Evolutionary conservation across 1,140 invertebrate species (phyloP), one percentile per base, ranked within the genome.

Genomic region (Thrips palmi): DNA sequence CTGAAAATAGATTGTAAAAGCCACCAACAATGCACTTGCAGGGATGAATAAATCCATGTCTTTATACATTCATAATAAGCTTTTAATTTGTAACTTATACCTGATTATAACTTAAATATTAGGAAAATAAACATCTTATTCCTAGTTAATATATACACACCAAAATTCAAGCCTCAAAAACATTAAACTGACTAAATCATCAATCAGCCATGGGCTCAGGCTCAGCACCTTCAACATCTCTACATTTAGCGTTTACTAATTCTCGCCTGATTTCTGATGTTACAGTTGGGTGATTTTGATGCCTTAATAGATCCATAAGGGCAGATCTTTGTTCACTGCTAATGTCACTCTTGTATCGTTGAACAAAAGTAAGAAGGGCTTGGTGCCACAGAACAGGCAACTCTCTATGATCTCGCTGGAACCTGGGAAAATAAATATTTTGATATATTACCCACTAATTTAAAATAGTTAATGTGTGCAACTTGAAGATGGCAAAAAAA

Each of bases 321-420:
- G 77, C 74, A 53, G 93, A 84, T 52, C 77, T 77, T 58, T 97
- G 92, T 51, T 96, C 91, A 15, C 72, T 71, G 41, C 85, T 89
- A 33, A 97, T 77, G 57, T 97, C 87, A 40, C 81, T 73, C 60
- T 96, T 97, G 56, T 98, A 98, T 41, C 86, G 68, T 60, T 97
- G 88, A 2, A 80, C 77, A 68, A 98, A 97, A 2, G 85, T 86
- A 27, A 98, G 60, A 12, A 98, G 63, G 33, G 84, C 71, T 55
- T 98, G 92, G 60, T 98, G 92, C 94, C 93, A 98, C 33, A 97
- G 55, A 10, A 97, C 91, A 11, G 94, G 93, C 40, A 98, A 59
- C 44, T 77, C 71, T 43, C 87, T 67, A 32, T 63, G 59, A 51
- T 96, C 89, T 46, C 65, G 62, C 53, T 82, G 70, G 60, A 96